A percentile compares a stretch with the other conserved stretches of the same genome.
Evolutionary conservation across 1,140 invertebrate genomes (phyloP).

Genomic region (Drosophila arizonae): DNA sequence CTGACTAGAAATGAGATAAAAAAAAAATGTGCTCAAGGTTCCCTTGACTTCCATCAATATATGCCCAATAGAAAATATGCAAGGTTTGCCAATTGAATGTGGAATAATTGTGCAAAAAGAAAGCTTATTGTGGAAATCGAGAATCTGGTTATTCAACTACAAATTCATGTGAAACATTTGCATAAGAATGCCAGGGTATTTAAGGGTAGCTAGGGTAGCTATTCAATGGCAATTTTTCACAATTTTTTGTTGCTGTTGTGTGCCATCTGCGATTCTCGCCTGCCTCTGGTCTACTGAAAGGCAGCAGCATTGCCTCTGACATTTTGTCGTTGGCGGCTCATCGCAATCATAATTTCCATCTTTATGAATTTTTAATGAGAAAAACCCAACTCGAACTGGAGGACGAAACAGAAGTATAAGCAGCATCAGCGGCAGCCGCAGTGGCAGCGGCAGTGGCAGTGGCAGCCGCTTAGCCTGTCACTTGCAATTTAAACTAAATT

Average conservation of each 20-base stretch:
- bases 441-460: slow-evolving; percentile 4
- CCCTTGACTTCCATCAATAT: no score
- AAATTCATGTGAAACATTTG: neutral
- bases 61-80: no score
- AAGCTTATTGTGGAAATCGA: no score
- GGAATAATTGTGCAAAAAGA: no score
- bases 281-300: slow-evolving; percentile 1
- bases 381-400: slow-evolving; percentile 42
- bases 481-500: slow-evolving; percentile 71
- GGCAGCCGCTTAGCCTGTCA: slow-evolving; percentile 56
- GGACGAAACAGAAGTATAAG: slow-evolving; percentile 7
- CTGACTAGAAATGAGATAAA: no score
- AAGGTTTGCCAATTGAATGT: no score
- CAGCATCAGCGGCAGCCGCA: slow-evolving; percentile 11
- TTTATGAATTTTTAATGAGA: slow-evolving; percentile 81
- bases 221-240: neutral
- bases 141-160: no score
- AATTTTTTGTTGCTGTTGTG: neutral
- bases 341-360: slow-evolving; percentile 79
- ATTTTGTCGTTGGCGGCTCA: slow-evolving; percentile 72
- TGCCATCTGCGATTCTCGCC: neutral
- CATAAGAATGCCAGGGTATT: neutral
- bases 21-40: no score
- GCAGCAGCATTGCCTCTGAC: slow-evolving; percentile 54
- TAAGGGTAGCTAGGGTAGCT: neutral